Evolutionary conservation across 2,797 vertebrate genomes (phyloP).

Genomic region (Syncerus caffer): DNA sequence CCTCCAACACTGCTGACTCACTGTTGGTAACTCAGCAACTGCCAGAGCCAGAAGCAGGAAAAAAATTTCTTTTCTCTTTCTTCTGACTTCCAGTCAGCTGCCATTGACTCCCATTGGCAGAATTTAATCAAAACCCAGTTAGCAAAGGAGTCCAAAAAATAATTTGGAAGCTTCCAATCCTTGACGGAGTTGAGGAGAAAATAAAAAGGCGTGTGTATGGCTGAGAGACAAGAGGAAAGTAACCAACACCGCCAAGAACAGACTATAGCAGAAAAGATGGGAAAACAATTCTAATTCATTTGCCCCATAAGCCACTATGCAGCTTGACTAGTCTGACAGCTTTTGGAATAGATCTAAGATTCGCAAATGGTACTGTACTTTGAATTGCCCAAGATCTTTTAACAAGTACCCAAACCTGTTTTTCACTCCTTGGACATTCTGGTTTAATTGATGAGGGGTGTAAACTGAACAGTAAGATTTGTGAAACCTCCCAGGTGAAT

Average conservation of each 20-base stretch:
- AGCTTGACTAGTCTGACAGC: neutral
- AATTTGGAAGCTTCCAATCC: neutral
- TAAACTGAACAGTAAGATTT: neutral
- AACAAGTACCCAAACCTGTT: neutral
- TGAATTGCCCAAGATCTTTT: neutral
- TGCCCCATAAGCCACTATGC: accelerated
- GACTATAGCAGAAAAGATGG: neutral
- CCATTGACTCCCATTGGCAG: neutral
- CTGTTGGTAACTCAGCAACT: neutral
- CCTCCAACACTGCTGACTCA: neutral
- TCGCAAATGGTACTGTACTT: neutral
- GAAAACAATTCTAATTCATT: neutral
- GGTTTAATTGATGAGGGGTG: neutral
- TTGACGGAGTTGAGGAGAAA: neutral
- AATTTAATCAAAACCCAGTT: conserved; percentile 40
- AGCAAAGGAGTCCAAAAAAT: neutral
- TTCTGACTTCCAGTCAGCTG: neutral
- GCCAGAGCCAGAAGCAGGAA: neutral
- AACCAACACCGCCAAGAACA: neutral
- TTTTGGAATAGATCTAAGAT: neutral
- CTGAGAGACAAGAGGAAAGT: neutral
- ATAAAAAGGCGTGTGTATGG: neutral
- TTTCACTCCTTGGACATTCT: neutral
- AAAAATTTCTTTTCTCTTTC: neutral
- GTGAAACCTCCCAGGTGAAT: neutral